phyloP scores from a whole-genome alignment of 2,888 invertebrate species.

The Alentia gelatinosa region DNA sequence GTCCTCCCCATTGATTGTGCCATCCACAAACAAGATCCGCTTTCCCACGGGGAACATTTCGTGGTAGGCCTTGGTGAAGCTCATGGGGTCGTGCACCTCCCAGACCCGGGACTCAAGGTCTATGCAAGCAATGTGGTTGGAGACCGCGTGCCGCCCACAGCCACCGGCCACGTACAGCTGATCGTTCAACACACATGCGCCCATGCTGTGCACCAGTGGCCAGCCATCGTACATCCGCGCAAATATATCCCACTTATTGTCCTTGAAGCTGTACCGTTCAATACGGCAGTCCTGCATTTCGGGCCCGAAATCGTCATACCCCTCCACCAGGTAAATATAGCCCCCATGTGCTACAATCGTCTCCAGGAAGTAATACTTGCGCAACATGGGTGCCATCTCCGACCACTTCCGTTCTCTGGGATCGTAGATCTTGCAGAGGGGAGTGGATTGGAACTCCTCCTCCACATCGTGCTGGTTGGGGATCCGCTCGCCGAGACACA shows the following conservation, averaged over 20 bases:
- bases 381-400: slow-evolving; percentile 27
- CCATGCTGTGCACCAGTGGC: slow-evolving; percentile 41
- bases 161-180: slow-evolving; percentile 9
- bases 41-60: background rate
- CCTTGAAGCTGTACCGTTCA: background rate
- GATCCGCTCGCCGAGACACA: slow-evolving; percentile 14
- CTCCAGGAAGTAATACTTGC: slow-evolving; percentile 18
- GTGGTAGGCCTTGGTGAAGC: slow-evolving; percentile 32
- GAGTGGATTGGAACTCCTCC: slow-evolving; percentile 26
- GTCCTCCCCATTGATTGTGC: slow-evolving; percentile 21
- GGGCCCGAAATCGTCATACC: slow-evolving; percentile 37
- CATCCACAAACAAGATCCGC: slow-evolving; percentile 18
- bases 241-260: slow-evolving; percentile 25
- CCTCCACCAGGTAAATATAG: background rate
- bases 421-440: slow-evolving; percentile 39
- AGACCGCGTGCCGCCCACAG: background rate
- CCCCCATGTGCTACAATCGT: background rate
- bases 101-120: background rate
- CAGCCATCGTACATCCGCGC: slow-evolving; percentile 42
- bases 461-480: background rate
- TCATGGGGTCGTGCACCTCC: background rate
- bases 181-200: background rate
- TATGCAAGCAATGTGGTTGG: slow-evolving; percentile 3
- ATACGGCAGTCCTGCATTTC: background rate
- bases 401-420: background rate